Evolutionary conservation across 2,888 invertebrate species (phyloP), one percentile per base, ranked within the genome.

Genomic region (Brachypalpus laphriformis): DNA sequence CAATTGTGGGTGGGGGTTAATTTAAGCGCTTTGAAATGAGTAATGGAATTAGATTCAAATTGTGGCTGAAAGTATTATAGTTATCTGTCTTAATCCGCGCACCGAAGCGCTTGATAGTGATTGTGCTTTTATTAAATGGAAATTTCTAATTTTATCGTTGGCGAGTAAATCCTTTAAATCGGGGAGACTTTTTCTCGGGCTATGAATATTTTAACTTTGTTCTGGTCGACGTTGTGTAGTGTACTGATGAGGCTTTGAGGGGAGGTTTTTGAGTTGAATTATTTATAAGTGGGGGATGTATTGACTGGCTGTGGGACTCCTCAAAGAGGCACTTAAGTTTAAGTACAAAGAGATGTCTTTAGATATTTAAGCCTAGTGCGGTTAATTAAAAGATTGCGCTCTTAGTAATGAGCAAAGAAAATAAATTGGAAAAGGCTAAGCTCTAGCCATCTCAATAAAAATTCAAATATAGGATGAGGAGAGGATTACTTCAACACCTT

Each of bases 71-170:
- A 37, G 14, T 14, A 40, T 2, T 25, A 25, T 5, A 5, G n/a
- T 37, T 49, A 61, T 61, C 31, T 16, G 18, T 37, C 40, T 20
- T 72, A 72, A 72, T 72, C 59, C 47, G 11, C 6, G 20, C 31
- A 8, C 16, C n/a, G 31, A 5, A 16, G 37, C 8, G 25, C 49
- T 16, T 11, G 8, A 8, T 16, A 34, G 42, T 40, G 63, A 56
- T 34, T 56, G 28, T 16, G 5, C 37, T 8, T 59, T 72, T 51
- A 51, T 59, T 37, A 54, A 74, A 47, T 56, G 74, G 54, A 65
- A 56, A 56, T 65, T 63, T 65, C 45, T 47, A 56, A 56, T 74
- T 34, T 56, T 65, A 65, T 74, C 45, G 63, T n/a, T 40, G 34
- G 20, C 57, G 47, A 11, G 49, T 56, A 74, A 56, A 45, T 74